phyloP scores from a whole-genome alignment of 2,113 vertebrate genomes.

The Rhabdomys dilectus region DNA sequence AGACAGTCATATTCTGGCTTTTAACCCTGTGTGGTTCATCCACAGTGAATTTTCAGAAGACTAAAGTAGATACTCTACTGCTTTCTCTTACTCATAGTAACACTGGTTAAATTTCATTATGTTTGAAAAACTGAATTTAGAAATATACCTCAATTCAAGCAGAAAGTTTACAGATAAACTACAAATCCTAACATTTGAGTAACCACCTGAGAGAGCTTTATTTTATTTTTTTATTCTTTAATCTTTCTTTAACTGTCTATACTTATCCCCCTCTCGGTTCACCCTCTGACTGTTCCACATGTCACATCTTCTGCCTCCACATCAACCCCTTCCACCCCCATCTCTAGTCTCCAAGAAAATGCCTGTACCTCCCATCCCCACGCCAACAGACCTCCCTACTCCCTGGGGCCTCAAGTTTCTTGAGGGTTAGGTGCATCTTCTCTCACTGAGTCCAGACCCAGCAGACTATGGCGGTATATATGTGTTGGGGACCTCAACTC shows the following conservation, averaged over 20 bases:
- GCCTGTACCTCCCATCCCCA: too few relatives aligned
- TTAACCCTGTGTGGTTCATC: neutral
- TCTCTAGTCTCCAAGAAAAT: too few relatives aligned
- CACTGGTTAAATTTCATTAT: neutral
- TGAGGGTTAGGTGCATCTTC: too few relatives aligned
- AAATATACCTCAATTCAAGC: neutral
- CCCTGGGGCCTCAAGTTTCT: too few relatives aligned
- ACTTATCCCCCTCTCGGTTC: too few relatives aligned
- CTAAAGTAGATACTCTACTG: rapidly evolving
- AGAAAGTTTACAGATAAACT: neutral
- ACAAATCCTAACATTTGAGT: neutral
- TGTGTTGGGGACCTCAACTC: too few relatives aligned
- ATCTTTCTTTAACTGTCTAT: too few relatives aligned
- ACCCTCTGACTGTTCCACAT: too few relatives aligned
- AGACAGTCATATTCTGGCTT: neutral
- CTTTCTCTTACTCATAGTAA: neutral
- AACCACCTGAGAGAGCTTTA: neutral
- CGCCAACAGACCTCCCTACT: too few relatives aligned
- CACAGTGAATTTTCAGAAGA: neutral
- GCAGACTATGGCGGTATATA: too few relatives aligned
- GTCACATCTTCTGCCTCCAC: too few relatives aligned
- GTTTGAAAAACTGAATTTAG: neutral
- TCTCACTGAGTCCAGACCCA: too few relatives aligned
- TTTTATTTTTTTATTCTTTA: neutral
- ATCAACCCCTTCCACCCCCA: rapidly evolving